Evolutionary conservation across 2,797 vertebrate species (phyloP).

Genomic region (Crocodylus rhombifer): DNA sequence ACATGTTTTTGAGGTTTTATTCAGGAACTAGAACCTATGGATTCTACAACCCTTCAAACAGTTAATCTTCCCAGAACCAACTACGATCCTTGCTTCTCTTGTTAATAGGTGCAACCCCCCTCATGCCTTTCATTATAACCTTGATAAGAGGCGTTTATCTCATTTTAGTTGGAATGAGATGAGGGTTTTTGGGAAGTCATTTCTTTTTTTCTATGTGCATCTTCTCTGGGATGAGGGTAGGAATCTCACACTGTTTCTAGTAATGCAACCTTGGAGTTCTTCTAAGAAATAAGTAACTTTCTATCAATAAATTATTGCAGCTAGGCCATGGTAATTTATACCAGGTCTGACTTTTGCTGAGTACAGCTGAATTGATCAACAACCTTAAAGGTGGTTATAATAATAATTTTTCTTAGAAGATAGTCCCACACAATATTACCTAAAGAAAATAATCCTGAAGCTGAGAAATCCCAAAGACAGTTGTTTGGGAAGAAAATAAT

Average conservation of each 20-base stretch:
- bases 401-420: neutral
- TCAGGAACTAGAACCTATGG: neutral
- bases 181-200: neutral
- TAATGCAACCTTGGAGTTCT: neutral
- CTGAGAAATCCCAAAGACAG: neutral
- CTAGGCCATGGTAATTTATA: neutral
- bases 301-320: neutral
- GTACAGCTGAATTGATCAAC: neutral
- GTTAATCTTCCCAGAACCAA: neutral
- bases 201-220: neutral
- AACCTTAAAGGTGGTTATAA: neutral
- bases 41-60: neutral
- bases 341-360: neutral
- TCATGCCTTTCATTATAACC: neutral
- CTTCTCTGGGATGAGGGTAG: neutral
- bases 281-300: neutral
- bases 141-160: neutral
- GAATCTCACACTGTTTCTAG: neutral
- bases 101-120: neutral
- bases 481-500: neutral
- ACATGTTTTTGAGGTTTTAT: neutral
- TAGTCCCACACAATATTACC: neutral
- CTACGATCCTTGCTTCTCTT: no score
- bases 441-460: conserved; percentile 7
- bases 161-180: neutral